These are phyloP conservation scores for Dicaeum eximium DNA, from an alignment of 2,113 vertebrate species.

Conservation along the genomic window DNA sequence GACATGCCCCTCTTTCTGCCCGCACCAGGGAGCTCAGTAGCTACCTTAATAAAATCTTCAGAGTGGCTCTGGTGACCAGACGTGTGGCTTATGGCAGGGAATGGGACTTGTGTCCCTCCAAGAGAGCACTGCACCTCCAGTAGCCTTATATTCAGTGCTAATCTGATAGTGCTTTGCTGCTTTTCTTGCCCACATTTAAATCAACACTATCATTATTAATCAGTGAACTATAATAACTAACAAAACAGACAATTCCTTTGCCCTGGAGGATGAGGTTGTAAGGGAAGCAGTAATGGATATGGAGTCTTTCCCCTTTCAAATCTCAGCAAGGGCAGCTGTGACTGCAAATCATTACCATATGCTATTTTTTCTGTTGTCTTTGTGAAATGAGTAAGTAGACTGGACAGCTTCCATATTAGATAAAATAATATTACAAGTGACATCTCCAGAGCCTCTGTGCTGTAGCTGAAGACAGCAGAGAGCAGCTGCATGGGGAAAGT, in stretches of 20 bases:
- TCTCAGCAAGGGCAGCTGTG: neutral
- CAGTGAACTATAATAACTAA: neutral
- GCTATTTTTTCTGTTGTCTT: neutral
- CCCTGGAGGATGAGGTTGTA: neutral
- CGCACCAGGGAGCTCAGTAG: neutral
- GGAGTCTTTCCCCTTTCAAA: neutral
- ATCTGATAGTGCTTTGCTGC: neutral
- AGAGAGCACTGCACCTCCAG: neutral
- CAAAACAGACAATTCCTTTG: neutral
- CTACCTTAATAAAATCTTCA: neutral
- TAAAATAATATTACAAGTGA: neutral
- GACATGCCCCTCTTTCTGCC: neutral
- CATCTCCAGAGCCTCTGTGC: neutral
- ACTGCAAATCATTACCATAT: constrained; percentile 8
- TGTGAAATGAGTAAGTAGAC: constrained; percentile 3
- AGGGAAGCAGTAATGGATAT: neutral
- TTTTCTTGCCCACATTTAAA: neutral
- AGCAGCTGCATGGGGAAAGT: neutral
- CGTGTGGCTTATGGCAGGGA: neutral
- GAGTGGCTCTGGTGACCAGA: neutral
- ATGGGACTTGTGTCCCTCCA: rapidly evolving
- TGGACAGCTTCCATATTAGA: constrained; percentile 2
- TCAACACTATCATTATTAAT: neutral
- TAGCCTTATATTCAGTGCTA: neutral
- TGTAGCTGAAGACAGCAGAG: neutral